Evolutionary conservation across 2,113 vertebrate genomes (phyloP), one percentile per base, ranked within the genome.

Genomic region (Grantiella picta): DNA sequence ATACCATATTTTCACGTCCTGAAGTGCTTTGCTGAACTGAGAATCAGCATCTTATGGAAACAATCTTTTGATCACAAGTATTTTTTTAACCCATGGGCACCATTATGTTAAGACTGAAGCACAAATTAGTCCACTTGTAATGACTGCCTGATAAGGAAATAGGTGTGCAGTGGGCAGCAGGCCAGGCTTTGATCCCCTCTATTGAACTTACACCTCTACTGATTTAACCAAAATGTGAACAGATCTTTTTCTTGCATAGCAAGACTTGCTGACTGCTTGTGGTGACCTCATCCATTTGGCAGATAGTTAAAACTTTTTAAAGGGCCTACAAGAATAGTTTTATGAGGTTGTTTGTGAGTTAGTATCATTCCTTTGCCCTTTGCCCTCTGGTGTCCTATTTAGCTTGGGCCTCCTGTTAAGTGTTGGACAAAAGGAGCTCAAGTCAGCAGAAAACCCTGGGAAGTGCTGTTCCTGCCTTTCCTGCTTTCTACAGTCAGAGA

Each of bases 251-350:
- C 65, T 77, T 38, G 38, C 63, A 63, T 20, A 63, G 63, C 45
- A 90, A 77, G 54, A 29, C 85, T 86, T 90, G 75, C 71, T 75
- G 92, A 56, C 65, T 83, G 50, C 59, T 91, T 33, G 11, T 59
- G 25, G 52, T 95, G 92, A 94, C 44, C 66, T 95, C 94, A 95
- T 85, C 24, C 60, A 59, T 64, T 88, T 95, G 91, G 78, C 94
- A 96, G 50, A 69, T 23, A 80, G 50, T 42, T 86, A 63, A 77
- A 93, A 89, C 42, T 64, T 90, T 83, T 83, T 86, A 83, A 89
- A 97, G 38, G 52, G 80, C 89, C 80, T 81, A 56, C n/a, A 66
- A 81, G 82, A 89, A 63, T 73, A 68, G 27, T 86, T 95, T 93
- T 77, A 90, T 90, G 82, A 92, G 60, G 33, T n/a, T 86, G 64